Evolutionary conservation across 2,797 vertebrate genomes (phyloP).

Genomic region (Tenualosa ilisha): DNA sequence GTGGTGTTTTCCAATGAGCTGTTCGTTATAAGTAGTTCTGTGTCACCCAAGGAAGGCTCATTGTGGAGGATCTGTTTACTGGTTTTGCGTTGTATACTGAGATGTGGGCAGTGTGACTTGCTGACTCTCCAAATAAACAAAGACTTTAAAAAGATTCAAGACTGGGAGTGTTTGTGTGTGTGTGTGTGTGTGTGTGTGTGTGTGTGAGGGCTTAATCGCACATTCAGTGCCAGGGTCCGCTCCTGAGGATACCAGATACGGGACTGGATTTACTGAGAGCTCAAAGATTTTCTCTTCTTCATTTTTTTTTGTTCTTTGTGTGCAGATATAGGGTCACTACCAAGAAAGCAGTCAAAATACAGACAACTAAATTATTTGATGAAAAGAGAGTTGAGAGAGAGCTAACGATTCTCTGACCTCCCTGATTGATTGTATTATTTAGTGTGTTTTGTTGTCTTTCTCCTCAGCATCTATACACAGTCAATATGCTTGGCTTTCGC

Average conservation of each 20-base stretch:
- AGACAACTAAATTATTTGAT: not conserved
- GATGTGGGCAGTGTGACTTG: slow-evolving; percentile 67
- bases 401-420: not conserved
- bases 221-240: slow-evolving; percentile 65
- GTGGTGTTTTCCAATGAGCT: not conserved
- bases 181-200: slow-evolving; percentile 53
- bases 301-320: not conserved
- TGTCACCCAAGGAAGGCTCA: not conserved
- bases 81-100: slow-evolving; percentile 17
- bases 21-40: not conserved
- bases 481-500: not conserved
- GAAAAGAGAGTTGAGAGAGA: not conserved
- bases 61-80: not conserved
- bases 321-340: not conserved
- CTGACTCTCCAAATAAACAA: slow-evolving; percentile 67
- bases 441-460: not conserved
- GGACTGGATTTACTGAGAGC: slow-evolving; percentile 59
- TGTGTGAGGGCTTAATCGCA: slow-evolving; percentile 74
- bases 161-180: slow-evolving; percentile 52
- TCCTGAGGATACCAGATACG: slow-evolving; percentile 63
- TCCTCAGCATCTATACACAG: not conserved
- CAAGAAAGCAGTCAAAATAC: not conserved
- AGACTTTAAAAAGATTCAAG: slow-evolving; percentile 61
- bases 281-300: not conserved
- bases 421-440: slow-evolving; percentile 12